Percentiles rank a stretch among this genome's conserved stretches.
phyloP scores from a whole-genome alignment of 2,113 vertebrate genomes.

The Callospermophilus lateralis region DNA sequence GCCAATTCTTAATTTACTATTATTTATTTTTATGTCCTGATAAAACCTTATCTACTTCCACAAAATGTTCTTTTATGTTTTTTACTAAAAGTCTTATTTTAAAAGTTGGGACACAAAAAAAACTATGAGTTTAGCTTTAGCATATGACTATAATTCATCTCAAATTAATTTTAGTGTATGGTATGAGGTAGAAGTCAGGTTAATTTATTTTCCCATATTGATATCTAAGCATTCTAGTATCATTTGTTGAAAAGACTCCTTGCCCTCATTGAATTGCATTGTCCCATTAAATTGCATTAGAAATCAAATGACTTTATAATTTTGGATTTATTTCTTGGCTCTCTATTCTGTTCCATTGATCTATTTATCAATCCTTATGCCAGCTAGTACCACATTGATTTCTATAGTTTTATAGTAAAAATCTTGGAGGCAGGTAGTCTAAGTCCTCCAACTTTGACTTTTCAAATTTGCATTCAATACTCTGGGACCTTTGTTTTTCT shows the following conservation, averaged over 20 bases:
- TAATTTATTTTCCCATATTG: background rate
- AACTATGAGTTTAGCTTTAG: constrained; percentile 10
- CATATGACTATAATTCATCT: constrained; percentile 43
- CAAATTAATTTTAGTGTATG: background rate
- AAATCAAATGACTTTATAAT: constrained; percentile 52
- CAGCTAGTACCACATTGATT: background rate
- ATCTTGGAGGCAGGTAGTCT: background rate
- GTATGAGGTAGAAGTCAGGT: constrained; percentile 18
- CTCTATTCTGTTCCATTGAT: constrained; percentile 25
- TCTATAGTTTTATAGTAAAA: constrained; percentile 36
- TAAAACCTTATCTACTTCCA: background rate
- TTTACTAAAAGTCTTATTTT: constrained; percentile 27
- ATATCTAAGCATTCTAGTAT: background rate
- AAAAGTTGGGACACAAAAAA: background rate
- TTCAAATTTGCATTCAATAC: constrained; percentile 36
- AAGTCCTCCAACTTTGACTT: constrained; percentile 27
- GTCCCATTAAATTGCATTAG: background rate
- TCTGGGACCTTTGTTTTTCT: background rate
- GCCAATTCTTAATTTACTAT: background rate
- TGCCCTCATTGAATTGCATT: background rate
- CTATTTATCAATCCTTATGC: background rate
- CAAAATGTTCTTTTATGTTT: constrained; percentile 25
- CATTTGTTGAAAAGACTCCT: constrained; percentile 28
- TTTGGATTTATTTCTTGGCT: constrained; percentile 1
- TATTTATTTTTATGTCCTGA: constrained; percentile 1